Base-by-base conservation (phyloP, 2,888 invertebrate genomes). In the Frankliniella fusca region DNA sequence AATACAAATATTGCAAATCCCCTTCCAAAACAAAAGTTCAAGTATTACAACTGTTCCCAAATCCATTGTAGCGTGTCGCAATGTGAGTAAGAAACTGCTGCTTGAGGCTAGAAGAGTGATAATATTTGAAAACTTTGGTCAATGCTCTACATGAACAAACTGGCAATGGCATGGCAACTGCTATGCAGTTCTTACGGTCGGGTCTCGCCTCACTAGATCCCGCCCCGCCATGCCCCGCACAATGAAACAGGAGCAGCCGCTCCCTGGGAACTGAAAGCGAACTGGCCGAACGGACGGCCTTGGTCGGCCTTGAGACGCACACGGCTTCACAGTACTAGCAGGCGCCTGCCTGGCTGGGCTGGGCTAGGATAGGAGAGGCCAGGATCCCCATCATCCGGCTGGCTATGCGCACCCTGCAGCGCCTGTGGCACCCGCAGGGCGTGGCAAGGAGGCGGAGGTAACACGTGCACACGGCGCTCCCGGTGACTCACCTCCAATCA, bases 201-300 rank as follows among this genome's bases (percentile, higher is more conserved):
- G 8, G 70, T n/a, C 70, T 23, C 70, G 65, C 20, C 38, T 38
- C 38, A 38, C 38, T 38, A 38, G 3, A 3, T 5, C 38, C 38
- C 65, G n/a, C 65, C 54, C 54, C 15, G 65, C 20, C 38, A 38
- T 38, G 38, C 38, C 38, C 38, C 65, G 23, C 70, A 23, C 70
- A 70, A 23, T 70, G 70, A n/a, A 70, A 70, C 70, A 70, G 23
- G 70, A 70, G 70, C 23, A 70, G 70, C 20, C 65, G 20, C 65
- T 9, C 20, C 23, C 70, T n/a, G 70, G 70, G 70, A 70, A 70
- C 70, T 8, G 70, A 70, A 70, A 70, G 70, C 23, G 70, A 70
- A 70, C 20, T 3, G 61, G 61, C 70, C 54, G 54, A 54, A 54
- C 54, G 54, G 70, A 23, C 70, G 70, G 70, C 70, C 70, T 70